Evolutionary conservation across 1,140 invertebrate species (phyloP).

Genomic region (Sarcophaga bullata): DNA sequence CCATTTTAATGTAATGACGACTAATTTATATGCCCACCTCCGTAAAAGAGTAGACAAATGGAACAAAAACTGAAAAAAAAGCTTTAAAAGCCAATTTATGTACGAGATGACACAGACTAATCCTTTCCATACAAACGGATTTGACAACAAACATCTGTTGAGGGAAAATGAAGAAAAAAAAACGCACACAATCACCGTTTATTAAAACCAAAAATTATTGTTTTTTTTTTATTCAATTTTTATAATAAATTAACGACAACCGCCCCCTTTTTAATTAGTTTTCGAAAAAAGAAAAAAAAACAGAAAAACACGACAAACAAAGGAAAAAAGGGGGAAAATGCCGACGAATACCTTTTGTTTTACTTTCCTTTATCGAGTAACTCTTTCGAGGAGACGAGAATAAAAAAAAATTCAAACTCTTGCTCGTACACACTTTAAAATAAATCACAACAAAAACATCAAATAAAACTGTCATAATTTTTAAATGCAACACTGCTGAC

Average conservation of each 20-base stretch:
- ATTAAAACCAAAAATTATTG: not conserved
- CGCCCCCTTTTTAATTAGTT: conserved; percentile 39
- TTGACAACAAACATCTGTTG: conserved; percentile 35
- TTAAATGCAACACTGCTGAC: conserved; percentile 40
- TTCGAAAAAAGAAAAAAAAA: not conserved
- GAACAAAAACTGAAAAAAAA: not conserved
- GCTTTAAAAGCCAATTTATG: conserved; percentile 35
- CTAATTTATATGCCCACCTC: conserved; percentile 39
- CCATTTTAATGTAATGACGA: conserved; percentile 4
- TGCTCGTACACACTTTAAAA: conserved; percentile 22
- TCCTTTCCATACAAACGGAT: conserved; percentile 17
- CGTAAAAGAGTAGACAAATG: too few relatives aligned
- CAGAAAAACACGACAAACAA: not conserved
- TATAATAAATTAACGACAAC: conserved; percentile 38
- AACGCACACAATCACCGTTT: not conserved
- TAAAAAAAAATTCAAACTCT: not conserved
- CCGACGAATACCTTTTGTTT: not conserved
- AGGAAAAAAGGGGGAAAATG: not conserved
- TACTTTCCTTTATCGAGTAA: not conserved
- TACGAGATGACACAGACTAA: conserved; percentile 28
- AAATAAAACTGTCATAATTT: conserved; percentile 47
- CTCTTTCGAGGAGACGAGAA: not conserved
- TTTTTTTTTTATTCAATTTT: not conserved
- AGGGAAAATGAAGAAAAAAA: not conserved
- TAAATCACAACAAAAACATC: conserved; percentile 45